These are phyloP conservation scores for Ochropleura leucogaster DNA, from an alignment of 2,888 invertebrate genomes.

Conservation along the genomic window DNA sequence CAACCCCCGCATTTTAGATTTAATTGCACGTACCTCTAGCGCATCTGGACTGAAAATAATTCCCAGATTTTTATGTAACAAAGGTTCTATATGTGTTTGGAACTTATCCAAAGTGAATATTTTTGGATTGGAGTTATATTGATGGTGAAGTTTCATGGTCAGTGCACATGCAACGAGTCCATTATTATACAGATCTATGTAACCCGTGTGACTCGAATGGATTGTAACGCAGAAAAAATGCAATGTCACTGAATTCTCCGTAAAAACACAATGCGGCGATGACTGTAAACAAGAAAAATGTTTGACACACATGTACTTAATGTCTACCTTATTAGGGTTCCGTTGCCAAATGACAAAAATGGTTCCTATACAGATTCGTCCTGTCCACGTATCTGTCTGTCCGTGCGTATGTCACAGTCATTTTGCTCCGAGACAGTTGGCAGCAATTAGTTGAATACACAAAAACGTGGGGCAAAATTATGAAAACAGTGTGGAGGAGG, in stretches of 20 bases:
- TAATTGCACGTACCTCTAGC: conserved; percentile 73
- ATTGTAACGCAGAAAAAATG: conserved; percentile 85
- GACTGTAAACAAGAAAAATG: conserved; percentile 76
- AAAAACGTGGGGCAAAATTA: too few relatives aligned
- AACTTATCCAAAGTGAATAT: conserved; percentile 86
- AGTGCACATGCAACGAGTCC: conserved; percentile 85
- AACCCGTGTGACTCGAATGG: conserved; percentile 77
- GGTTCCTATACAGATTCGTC: neutral
- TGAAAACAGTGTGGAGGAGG: too few relatives aligned
- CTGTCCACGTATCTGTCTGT: too few relatives aligned
- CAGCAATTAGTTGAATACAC: too few relatives aligned
- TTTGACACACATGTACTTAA: neutral
- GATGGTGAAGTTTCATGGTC: conserved; percentile 82
- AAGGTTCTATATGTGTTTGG: conserved; percentile 84
- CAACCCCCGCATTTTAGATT: neutral
- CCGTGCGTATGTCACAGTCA: too few relatives aligned
- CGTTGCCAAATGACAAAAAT: neutral
- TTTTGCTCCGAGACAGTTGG: too few relatives aligned
- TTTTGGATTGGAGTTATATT: conserved; percentile 76
- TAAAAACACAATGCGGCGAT: conserved; percentile 85
- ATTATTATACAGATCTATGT: conserved; percentile 85
- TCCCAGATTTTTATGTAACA: conserved; percentile 82
- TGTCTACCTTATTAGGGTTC: conserved; percentile 1
- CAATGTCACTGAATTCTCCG: conserved; percentile 84
- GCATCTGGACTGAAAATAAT: conserved; percentile 85